Conservation (phyloP, 2,797 vertebrate species). For the Corythornis leucogaster region DNA sequence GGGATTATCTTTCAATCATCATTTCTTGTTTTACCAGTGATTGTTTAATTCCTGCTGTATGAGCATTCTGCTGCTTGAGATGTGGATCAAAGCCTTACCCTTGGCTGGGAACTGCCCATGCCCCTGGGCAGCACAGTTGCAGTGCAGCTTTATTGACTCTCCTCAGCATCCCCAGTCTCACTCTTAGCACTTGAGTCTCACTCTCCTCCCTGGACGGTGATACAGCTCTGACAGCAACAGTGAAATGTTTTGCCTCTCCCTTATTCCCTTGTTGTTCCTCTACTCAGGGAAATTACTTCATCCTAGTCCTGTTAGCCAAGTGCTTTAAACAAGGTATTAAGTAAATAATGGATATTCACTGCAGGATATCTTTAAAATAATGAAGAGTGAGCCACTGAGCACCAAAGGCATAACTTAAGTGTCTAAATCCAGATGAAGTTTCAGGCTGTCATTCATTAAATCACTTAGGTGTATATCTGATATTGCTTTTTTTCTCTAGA, state of each 20-base stretch:
- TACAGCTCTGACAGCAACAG: not conserved
- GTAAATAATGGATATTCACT: slow-evolving; percentile 5
- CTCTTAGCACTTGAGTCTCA: too few species aligned
- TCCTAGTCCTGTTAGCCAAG: not conserved
- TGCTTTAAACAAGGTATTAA: slow-evolving; percentile 5
- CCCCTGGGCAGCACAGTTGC: not conserved
- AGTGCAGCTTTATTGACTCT: not conserved
- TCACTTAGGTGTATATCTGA: not conserved
- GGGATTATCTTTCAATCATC: not conserved
- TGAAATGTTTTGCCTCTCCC: not conserved
- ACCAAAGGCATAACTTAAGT: not conserved
- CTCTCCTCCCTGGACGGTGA: not conserved
- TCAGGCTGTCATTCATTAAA: not conserved
- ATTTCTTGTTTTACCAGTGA: not conserved
- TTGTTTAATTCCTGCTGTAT: not conserved
- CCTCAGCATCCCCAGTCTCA: not conserved
- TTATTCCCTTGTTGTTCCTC: not conserved
- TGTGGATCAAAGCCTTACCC: not conserved
- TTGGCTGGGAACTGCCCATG: not conserved
- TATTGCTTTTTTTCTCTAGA: not conserved
- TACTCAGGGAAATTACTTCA: not conserved
- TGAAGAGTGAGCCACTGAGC: not conserved
- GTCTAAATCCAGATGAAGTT: not conserved
- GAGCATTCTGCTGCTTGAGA: not conserved
- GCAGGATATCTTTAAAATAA: not conserved